phyloP scores from a whole-genome alignment of 2,113 vertebrate genomes.

The Thunnus thynnus region DNA sequence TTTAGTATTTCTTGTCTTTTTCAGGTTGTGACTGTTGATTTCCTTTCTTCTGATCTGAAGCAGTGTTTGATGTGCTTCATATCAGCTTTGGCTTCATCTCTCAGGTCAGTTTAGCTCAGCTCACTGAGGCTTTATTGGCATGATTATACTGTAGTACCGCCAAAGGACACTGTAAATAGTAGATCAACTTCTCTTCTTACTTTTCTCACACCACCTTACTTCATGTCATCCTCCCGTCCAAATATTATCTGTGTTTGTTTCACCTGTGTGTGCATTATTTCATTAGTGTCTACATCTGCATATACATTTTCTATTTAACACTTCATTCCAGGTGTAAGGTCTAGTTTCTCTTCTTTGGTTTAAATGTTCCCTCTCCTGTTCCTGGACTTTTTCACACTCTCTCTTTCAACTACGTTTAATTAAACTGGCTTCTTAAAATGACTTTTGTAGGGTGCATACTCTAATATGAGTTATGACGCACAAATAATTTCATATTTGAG shows the following conservation, averaged over 20 bases:
- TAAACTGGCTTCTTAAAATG: neutral
- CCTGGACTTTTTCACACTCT: neutral
- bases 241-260: neutral
- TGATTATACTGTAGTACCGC: neutral
- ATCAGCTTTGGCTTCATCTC: slow-evolving; percentile 6
- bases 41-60: slow-evolving; percentile 12
- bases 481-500: too few relatives aligned
- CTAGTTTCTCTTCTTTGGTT: neutral
- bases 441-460: too few relatives aligned
- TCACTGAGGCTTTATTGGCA: neutral
- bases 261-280: slow-evolving; percentile 12
- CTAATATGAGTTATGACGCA: too few relatives aligned
- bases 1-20: too few relatives aligned
- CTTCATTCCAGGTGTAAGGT: slow-evolving; percentile 20
- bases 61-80: slow-evolving; percentile 20
- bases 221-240: slow-evolving; percentile 5
- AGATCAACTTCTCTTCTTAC: slow-evolving; percentile 17
- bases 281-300: slow-evolving; percentile 2
- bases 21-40: too few relatives aligned
- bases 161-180: neutral
- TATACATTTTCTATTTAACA: slow-evolving; percentile 21
- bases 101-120: neutral
- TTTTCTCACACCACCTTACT: neutral
- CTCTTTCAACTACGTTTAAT: slow-evolving; percentile 1
- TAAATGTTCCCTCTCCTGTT: slow-evolving; percentile 9